These are phyloP conservation scores for Noctua comes DNA, from an alignment of 2,888 invertebrate genomes.

Conservation along the genomic window DNA sequence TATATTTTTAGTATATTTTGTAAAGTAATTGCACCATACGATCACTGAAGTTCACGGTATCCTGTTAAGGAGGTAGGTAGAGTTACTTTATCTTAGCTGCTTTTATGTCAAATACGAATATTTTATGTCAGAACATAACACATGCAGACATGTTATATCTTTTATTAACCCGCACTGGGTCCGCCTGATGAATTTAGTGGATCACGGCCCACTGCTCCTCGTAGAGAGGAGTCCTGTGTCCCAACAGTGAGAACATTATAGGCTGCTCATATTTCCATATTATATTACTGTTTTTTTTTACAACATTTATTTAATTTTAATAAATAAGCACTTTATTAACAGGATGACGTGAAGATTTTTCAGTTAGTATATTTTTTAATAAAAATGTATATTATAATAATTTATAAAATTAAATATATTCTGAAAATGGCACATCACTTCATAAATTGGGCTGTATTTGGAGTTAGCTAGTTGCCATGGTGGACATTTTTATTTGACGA, in stretches of 20 bases:
- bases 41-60: conserved; percentile 67
- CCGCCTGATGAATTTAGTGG: not conserved
- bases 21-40: conserved; percentile 75
- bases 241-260: not conserved
- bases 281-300: not conserved
- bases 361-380: conserved; percentile 55
- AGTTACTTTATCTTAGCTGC: conserved; percentile 13
- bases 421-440: conserved; percentile 64
- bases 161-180: not conserved
- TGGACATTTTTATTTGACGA: not conserved
- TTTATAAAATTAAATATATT: conserved; percentile 61
- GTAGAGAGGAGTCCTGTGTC: not conserved
- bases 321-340: conserved; percentile 34
- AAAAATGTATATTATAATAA: conserved; percentile 51
- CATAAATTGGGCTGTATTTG: conserved; percentile 56
- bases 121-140: not conserved
- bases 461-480: conserved; percentile 26
- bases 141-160: not conserved
- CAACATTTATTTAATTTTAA: conserved; percentile 11
- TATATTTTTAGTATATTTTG: conserved; percentile 68
- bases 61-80: conserved; percentile 43
- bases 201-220: not conserved
- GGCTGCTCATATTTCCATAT: not conserved
- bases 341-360: conserved; percentile 41
- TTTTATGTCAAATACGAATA: not conserved